Base-by-base conservation (phyloP, 2,113 vertebrate genomes). In the Tetraodon nigroviridis region DNA sequence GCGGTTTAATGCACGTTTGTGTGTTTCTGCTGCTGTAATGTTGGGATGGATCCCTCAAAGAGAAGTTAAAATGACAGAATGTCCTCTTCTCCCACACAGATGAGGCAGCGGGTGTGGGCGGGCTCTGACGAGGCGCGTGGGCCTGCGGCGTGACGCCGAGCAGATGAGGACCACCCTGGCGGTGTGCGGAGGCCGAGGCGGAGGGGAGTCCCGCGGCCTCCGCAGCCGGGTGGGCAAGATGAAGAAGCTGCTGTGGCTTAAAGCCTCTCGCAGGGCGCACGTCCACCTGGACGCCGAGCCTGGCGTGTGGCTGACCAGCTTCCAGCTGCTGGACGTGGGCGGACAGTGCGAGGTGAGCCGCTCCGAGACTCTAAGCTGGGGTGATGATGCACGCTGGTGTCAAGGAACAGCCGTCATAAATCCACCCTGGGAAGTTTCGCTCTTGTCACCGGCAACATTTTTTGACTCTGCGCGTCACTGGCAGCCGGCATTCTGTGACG, bases 241-340 rank as follows among this genome's bases (percentile, higher is more conserved):
- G 79, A 89, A 77, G 78, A 86, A 65, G 76, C 73, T 84, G 41
- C 80, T 86, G 27, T 75, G 74, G 76, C 75, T 79, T 27, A 57
- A 63, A 53, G 57, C 44, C 0, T 67, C 24, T 47, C 72, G 57
- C 17, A 52, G 67, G 1, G 64, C 56, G 65, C 78, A 79, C 7
- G 15, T 75, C 37, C 80, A 83, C 64, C 71, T 22, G 44, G 76
- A 90, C 73, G 75, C 58, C 1, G 77, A 86, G 61, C 77, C 83
- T 0, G 83, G 88, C 1, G 78, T 92, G 47, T 89, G 87, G 83
- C 86, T 92, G n/a, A 84, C 79, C 19, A 78, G 86, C 76, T 92
- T 90, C 76, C 85, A 88, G 58, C 19, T 68, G 14, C 50, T 90
- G 67, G 85, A 87, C 65, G 71, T 74, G 0, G 84, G 87, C 7